Evolutionary conservation across 2,797 vertebrate genomes (phyloP).

Genomic region (Gila robusta): DNA sequence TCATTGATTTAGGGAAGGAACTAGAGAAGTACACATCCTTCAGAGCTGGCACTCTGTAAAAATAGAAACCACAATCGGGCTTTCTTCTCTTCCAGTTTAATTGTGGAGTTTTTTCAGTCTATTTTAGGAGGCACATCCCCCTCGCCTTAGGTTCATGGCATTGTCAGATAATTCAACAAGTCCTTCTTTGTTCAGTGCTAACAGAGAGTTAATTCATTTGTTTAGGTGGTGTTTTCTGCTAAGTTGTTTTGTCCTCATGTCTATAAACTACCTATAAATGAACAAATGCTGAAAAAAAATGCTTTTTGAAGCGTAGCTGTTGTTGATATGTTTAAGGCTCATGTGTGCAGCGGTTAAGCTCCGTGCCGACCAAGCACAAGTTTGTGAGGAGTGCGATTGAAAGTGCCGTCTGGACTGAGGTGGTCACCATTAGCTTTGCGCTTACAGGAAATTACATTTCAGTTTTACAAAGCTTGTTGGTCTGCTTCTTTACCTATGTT

Average conservation of each 20-base stretch:
- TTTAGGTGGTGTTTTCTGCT: background rate
- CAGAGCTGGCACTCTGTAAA: constrained; percentile 78
- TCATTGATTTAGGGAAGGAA: constrained; percentile 85
- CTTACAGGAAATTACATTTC: background rate
- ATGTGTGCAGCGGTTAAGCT: background rate
- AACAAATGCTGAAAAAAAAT: background rate
- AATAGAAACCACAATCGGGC: constrained; percentile 79
- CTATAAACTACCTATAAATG: background rate
- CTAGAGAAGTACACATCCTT: constrained; percentile 84
- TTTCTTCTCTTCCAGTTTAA: constrained; percentile 65
- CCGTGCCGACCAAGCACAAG: background rate
- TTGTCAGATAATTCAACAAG: constrained; percentile 44
- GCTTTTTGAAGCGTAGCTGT: background rate
- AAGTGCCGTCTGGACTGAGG: constrained; percentile 18
- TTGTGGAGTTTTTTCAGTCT: constrained; percentile 69
- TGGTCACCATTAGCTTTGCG: constrained; percentile 8
- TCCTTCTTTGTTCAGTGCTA: constrained; percentile 34
- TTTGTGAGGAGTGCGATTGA: background rate
- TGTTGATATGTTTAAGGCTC: background rate
- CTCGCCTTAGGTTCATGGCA: constrained; percentile 5
- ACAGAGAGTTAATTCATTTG: constrained; percentile 31
- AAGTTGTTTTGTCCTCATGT: background rate
- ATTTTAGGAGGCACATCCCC: constrained; percentile 72
- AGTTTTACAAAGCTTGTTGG: constrained; percentile 68
- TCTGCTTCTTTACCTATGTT: constrained; percentile 69